These are phyloP conservation scores for Ctenicera cuprea DNA, from an alignment of 2,888 invertebrate species.

Conservation along the genomic window DNA sequence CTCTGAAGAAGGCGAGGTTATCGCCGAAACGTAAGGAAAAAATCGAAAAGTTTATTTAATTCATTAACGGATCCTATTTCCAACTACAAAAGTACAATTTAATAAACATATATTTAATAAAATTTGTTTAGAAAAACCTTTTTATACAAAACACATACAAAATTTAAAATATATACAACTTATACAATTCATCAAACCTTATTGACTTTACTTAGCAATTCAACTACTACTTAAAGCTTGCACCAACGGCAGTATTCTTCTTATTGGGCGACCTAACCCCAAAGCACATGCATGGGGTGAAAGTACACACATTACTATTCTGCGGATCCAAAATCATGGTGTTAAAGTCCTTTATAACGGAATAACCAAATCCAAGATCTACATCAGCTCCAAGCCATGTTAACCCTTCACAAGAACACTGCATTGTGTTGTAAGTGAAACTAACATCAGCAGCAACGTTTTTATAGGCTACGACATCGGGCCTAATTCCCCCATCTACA, in stretches of 20 bases:
- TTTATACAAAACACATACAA: too few species aligned
- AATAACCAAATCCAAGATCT: conserved; percentile 59
- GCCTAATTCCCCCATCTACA: conserved; percentile 73
- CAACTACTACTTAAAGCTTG: conserved; percentile 4
- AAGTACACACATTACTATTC: conserved; percentile 73
- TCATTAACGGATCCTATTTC: too few species aligned
- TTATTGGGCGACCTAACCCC: conserved; percentile 23
- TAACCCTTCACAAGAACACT: conserved; percentile 74
- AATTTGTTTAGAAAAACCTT: too few species aligned
- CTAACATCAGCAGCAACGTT: conserved; percentile 69
- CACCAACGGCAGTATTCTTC: background rate
- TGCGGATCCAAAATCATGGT: conserved; percentile 70
- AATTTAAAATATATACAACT: too few species aligned
- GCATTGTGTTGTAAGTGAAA: conserved; percentile 72
- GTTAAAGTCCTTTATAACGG: conserved; percentile 69
- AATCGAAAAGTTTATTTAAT: too few species aligned
- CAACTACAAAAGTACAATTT: too few species aligned
- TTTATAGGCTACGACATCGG: conserved; percentile 73
- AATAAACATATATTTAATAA: too few species aligned
- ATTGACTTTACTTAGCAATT: too few species aligned
- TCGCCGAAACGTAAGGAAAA: too few species aligned
- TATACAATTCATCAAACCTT: too few species aligned
- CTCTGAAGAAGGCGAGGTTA: too few species aligned
- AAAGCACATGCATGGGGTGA: conserved; percentile 69
- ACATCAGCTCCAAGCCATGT: conserved; percentile 68